A percentile compares a stretch with the other conserved stretches of the same genome.
These are phyloP conservation scores for Meandrina meandrites DNA, from an alignment of 92 coral and sea anemone species.

Conservation along the genomic window DNA sequence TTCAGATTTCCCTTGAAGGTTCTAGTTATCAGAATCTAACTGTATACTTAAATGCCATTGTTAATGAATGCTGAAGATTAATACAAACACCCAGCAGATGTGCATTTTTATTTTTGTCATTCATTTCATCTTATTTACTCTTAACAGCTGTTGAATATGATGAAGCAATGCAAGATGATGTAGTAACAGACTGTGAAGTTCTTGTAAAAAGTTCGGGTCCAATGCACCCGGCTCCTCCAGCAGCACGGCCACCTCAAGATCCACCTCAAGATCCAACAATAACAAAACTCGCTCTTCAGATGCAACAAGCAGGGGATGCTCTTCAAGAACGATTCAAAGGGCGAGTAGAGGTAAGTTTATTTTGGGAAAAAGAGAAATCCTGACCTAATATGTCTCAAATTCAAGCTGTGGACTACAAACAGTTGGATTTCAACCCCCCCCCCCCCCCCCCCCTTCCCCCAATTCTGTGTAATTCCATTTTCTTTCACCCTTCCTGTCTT, in stretches of 20 bases:
- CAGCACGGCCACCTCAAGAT: background rate
- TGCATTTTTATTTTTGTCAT: background rate
- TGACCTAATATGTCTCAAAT: background rate
- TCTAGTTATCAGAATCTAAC: too few relatives aligned
- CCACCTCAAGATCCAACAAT: slow-evolving; percentile 27
- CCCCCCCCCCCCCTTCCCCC: too few relatives aligned
- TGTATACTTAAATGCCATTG: too few relatives aligned
- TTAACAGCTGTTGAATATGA: background rate
- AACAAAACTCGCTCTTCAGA: slow-evolving; percentile 56
- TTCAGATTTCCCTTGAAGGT: too few relatives aligned
- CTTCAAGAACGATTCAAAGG: slow-evolving; percentile 47
- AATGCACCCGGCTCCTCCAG: background rate
- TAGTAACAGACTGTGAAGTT: slow-evolving; percentile 34
- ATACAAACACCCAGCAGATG: too few relatives aligned
- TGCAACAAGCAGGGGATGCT: slow-evolving; percentile 79
- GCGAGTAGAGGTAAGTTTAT: slow-evolving; percentile 50
- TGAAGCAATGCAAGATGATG: slow-evolving; percentile 32
- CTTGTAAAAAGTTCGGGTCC: background rate
- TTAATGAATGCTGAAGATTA: too few relatives aligned
- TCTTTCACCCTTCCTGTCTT: too few relatives aligned
- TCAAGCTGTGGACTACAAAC: too few relatives aligned
- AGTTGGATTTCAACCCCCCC: too few relatives aligned
- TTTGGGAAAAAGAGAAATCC: background rate
- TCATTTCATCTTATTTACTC: background rate
- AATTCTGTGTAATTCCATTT: too few relatives aligned